A percentile compares a stretch with the other conserved stretches of the same genome.
Evolutionary conservation across 2,113 vertebrate genomes (phyloP).

Genomic region (Microtus pennsylvanicus): DNA sequence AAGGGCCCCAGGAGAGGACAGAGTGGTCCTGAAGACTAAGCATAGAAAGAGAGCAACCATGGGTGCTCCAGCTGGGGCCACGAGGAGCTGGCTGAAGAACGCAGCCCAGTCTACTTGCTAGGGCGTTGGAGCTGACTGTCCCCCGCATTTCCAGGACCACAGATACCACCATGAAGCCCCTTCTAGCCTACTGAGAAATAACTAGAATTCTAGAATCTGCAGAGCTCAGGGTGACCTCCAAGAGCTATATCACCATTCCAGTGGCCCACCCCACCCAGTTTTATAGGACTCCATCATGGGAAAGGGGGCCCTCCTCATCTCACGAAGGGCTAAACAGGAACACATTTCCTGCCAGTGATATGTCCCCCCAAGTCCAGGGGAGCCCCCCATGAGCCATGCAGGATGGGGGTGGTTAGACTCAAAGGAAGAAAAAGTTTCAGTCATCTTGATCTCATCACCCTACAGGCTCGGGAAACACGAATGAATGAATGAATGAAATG

Average conservation of each 20-base stretch:
- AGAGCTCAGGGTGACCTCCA: conserved; percentile 49
- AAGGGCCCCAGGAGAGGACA: background rate
- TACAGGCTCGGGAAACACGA: accelerated
- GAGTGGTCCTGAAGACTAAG: background rate
- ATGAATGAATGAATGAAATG: background rate
- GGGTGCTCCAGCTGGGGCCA: background rate
- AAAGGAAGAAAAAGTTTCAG: background rate
- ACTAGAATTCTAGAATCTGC: background rate
- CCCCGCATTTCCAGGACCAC: background rate
- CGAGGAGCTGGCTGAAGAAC: accelerated
- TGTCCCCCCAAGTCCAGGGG: background rate
- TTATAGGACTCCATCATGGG: conserved; percentile 35
- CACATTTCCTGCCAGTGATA: background rate
- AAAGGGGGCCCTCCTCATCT: background rate
- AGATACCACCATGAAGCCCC: accelerated
- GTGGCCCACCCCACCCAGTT: conserved; percentile 42
- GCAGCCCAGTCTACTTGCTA: background rate
- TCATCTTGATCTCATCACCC: background rate
- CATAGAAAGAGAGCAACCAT: background rate
- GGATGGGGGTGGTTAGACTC: background rate
- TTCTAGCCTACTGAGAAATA: background rate
- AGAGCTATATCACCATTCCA: background rate
- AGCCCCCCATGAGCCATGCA: background rate
- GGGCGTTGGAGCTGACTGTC: background rate
- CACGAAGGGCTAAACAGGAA: background rate